phyloP scores from a whole-genome alignment of 2,113 vertebrate species.

The Microtus montanus region DNA sequence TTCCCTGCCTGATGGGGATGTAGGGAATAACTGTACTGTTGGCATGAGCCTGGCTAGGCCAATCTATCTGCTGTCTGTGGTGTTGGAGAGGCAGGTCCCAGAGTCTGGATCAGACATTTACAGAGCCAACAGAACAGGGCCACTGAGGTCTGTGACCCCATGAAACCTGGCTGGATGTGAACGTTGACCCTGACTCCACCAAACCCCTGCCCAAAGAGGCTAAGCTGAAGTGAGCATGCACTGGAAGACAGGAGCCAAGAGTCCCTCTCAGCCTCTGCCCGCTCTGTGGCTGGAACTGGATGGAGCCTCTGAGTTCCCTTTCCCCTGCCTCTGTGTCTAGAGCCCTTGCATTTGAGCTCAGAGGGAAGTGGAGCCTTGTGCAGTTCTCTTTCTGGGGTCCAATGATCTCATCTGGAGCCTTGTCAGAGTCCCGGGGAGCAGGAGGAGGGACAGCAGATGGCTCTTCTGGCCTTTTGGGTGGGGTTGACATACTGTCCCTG shows the following conservation, averaged over 20 bases:
- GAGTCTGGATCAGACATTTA: neutral
- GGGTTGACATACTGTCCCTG: slow-evolving; percentile 12
- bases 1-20: neutral
- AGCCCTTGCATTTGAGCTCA: slow-evolving; percentile 19
- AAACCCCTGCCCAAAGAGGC: neutral
- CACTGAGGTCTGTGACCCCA: neutral
- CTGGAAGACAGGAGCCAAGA: neutral
- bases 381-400: neutral
- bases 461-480: slow-evolving; percentile 41
- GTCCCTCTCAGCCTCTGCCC: neutral
- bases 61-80: neutral
- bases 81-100: neutral
- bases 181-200: neutral
- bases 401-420: slow-evolving; percentile 77
- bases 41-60: neutral
- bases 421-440: slow-evolving; percentile 56
- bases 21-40: fast-evolving
- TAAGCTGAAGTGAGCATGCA: neutral
- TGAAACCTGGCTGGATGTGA: neutral
- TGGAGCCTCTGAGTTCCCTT: neutral
- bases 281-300: neutral
- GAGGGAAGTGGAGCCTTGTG: slow-evolving; percentile 1
- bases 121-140: neutral
- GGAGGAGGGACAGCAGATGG: slow-evolving; percentile 78
- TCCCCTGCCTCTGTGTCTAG: neutral